These are phyloP conservation scores for Nesoenas mayeri DNA, from an alignment of 2,113 vertebrate species.

Conservation along the genomic window DNA sequence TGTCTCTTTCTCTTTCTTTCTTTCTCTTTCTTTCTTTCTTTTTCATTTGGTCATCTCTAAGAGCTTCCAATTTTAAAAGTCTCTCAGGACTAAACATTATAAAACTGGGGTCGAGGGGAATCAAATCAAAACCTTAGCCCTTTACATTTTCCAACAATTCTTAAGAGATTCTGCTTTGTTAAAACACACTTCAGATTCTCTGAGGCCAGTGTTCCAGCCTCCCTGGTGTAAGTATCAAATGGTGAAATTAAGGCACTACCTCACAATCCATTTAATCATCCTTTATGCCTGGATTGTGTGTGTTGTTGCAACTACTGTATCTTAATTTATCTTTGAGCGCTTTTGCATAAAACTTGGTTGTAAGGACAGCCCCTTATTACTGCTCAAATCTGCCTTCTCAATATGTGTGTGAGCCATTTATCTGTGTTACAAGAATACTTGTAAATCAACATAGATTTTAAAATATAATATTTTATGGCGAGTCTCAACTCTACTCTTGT, in stretches of 20 bases:
- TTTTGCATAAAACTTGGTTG: not conserved
- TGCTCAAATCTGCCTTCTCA: not conserved
- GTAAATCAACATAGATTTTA: slow-evolving; percentile 16
- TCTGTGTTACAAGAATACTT: not conserved
- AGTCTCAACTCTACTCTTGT: not conserved
- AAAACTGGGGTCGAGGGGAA: not conserved
- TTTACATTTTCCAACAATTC: not conserved
- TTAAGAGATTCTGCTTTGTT: slow-evolving; percentile 9
- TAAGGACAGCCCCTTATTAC: not conserved
- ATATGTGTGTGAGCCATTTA: not conserved
- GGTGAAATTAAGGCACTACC: not conserved
- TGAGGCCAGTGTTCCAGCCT: not conserved
- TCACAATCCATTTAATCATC: not conserved
- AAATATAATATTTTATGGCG: not conserved
- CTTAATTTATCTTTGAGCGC: not conserved
- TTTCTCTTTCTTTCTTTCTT: not conserved
- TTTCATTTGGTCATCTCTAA: not conserved
- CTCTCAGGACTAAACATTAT: not conserved
- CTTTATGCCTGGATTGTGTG: not conserved
- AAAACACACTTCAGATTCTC: slow-evolving; percentile 27
- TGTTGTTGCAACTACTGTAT: not conserved
- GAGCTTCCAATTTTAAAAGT: not conserved
- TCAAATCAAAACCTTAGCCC: slow-evolving; percentile 17
- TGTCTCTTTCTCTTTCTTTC: not conserved
- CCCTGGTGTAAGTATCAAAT: not conserved